Percentiles rank a stretch among this genome's conserved stretches.
These are phyloP conservation scores for Spialia ferax DNA, from an alignment of 2,888 invertebrate species.

Conservation along the genomic window DNA sequence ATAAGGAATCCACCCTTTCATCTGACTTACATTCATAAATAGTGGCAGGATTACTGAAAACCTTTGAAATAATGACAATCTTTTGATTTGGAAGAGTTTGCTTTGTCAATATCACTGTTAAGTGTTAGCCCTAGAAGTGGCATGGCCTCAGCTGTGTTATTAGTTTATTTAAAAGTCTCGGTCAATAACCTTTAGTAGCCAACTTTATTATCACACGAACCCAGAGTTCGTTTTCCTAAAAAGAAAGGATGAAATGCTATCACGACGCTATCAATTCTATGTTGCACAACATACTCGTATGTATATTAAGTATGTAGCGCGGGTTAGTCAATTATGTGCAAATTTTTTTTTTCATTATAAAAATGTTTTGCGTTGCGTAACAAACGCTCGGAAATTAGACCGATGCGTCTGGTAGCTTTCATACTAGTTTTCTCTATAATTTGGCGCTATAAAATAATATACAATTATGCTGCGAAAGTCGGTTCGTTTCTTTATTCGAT, in stretches of 20 bases:
- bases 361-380: neutral
- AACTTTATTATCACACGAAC: neutral
- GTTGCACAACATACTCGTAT: neutral
- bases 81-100: no score
- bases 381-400: neutral
- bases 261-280: neutral
- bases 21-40: no score
- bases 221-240: neutral
- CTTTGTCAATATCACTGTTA: no score
- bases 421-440: constrained; percentile 2
- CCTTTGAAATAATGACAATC: no score
- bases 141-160: no score
- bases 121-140: no score
- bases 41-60: no score
- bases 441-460: constrained; percentile 1
- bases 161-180: neutral
- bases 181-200: neutral
- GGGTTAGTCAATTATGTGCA: neutral
- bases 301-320: neutral
- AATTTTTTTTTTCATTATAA: neutral
- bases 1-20: no score
- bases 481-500: neutral
- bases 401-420: constrained; percentile 15
- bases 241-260: constrained; percentile 1
- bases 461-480: neutral